Evolutionary conservation across 2,113 vertebrate genomes (phyloP).

Genomic region (Noturus placidus): DNA sequence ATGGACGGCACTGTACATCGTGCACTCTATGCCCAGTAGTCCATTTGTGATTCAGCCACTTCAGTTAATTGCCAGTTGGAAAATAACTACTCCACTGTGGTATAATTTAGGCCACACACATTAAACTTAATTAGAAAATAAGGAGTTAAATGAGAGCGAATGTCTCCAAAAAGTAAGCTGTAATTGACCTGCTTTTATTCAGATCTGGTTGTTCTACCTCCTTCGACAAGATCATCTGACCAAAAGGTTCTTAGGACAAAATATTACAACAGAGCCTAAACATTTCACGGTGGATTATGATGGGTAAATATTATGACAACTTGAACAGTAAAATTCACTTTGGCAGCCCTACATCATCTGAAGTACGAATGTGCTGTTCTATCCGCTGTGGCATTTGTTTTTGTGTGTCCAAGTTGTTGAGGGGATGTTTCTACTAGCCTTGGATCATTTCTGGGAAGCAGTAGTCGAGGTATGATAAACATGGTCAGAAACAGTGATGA

Average conservation of each 20-base stretch:
- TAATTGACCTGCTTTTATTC: not conserved
- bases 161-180: not conserved
- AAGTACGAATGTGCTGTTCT: not conserved
- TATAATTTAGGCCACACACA: not conserved
- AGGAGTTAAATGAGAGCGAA: not conserved
- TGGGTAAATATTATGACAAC: not conserved
- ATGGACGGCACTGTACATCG: not conserved
- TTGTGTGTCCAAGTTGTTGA: not conserved
- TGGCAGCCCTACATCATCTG: not conserved
- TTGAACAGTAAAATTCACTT: too few relatives aligned
- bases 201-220: not conserved
- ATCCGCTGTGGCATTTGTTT: not conserved
- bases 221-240: not conserved
- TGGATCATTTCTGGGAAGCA: slow-evolving; percentile 19
- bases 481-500: not conserved
- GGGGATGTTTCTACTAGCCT: not conserved
- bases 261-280: not conserved
- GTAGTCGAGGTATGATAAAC: not conserved
- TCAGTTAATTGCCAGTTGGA: too few relatives aligned
- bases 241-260: not conserved
- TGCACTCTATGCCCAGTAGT: not conserved
- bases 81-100: not conserved
- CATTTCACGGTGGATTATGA: not conserved
- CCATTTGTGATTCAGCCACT: not conserved
- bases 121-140: not conserved